These are phyloP conservation scores for Colaptes auratus DNA, from an alignment of 2,113 vertebrate species.

Conservation along the genomic window DNA sequence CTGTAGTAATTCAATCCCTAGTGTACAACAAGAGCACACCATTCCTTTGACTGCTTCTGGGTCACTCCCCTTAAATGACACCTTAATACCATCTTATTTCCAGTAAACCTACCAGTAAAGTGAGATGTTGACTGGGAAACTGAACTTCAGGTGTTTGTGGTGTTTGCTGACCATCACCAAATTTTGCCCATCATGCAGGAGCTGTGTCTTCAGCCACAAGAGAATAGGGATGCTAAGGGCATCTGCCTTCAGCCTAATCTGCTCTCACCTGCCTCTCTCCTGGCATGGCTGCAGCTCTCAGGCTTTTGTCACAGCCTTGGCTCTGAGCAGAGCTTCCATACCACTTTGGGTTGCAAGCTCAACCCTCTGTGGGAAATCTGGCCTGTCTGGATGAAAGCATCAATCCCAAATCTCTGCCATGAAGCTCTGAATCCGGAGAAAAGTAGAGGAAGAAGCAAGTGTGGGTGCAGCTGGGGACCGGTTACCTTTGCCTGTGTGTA, in stretches of 20 bases:
- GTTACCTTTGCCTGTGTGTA: not conserved
- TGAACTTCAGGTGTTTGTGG: accelerated
- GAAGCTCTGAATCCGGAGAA: not conserved
- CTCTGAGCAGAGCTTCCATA: not conserved
- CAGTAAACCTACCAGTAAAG: not conserved
- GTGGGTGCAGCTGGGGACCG: accelerated
- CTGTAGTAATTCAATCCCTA: not conserved
- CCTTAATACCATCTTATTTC: not conserved
- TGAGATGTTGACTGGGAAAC: not conserved
- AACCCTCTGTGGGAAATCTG: not conserved
- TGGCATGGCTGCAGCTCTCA: accelerated
- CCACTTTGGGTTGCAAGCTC: not conserved
- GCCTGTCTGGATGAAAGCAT: not conserved
- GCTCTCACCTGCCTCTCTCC: not conserved
- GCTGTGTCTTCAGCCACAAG: not conserved
- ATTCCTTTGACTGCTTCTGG: not conserved
- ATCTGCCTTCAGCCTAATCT: not conserved
- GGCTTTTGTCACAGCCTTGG: not conserved
- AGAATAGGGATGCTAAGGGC: accelerated
- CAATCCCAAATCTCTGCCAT: not conserved
- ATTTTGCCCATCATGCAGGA: not conserved
- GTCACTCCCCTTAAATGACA: not conserved
- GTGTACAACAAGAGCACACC: not conserved
- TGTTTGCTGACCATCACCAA: not conserved
- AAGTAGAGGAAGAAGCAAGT: not conserved